A percentile compares a stretch with the other conserved stretches of the same genome.
These are phyloP conservation scores for Achroia grisella DNA, from an alignment of 1,140 invertebrate species.

Conservation along the genomic window DNA sequence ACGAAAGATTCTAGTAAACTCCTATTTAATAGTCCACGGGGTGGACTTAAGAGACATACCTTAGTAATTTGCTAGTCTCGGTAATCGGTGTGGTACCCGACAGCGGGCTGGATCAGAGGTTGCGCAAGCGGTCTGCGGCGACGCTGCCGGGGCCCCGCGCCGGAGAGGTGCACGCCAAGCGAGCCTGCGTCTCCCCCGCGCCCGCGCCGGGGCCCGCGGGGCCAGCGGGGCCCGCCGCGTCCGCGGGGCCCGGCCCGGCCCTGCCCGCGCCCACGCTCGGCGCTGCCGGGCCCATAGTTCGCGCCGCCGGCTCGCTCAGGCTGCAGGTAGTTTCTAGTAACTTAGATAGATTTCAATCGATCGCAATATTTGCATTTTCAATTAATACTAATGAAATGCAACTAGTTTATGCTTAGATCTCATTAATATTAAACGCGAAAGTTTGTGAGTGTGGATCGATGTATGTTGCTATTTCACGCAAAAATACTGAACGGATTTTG, in stretches of 20 bases:
- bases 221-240: slow-evolving; percentile 8
- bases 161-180: slow-evolving; percentile 33
- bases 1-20: no score
- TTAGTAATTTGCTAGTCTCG: no score
- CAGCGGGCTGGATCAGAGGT: slow-evolving; percentile 39
- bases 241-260: slow-evolving; percentile 5
- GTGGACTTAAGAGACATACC: no score
- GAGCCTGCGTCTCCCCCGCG: slow-evolving; percentile 8
- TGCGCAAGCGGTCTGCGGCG: slow-evolving; percentile 38
- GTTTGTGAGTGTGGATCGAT: no score
- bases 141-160: slow-evolving; percentile 48
- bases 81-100: neutral
- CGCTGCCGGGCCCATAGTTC: slow-evolving; percentile 48
- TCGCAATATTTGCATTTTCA: no score
- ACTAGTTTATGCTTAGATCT: no score
- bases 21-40: no score
- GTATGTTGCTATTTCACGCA: no score
- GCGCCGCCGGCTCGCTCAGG: slow-evolving; percentile 42
- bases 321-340: slow-evolving; percentile 27
- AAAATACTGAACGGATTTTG: no score
- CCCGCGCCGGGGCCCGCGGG: slow-evolving; percentile 5
- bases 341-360: no score
- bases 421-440: no score
- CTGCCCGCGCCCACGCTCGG: slow-evolving; percentile 47
- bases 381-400: no score